Evolutionary conservation across 2,113 vertebrate species (phyloP), one percentile per base, ranked within the genome.

Genomic region (Oxygymnocypris stewartii): DNA sequence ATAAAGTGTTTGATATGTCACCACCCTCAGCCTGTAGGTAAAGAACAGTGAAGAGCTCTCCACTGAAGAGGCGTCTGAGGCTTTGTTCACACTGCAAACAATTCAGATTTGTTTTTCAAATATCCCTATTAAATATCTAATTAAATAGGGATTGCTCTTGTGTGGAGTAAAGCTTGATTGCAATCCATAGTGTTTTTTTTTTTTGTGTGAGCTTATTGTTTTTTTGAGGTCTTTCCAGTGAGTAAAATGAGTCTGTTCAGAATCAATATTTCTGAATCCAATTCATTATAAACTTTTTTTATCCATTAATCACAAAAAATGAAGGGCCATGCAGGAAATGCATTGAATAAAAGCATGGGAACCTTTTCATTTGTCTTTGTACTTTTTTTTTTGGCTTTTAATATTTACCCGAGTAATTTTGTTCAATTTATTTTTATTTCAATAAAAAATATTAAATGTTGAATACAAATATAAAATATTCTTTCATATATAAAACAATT

Each of bases 1-100:
- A 69, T 82, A 65, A 80, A 69, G 67, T 84, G 35, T 74, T 49
- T 83, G 81, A 83, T 51, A 57, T 54, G 47, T 23, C 28, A 31
- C 42, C 42, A 28, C 28, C 63, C 40, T 69, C 18, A 82, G 28
- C n/a, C 61, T 49, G 37, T 61, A 82, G 10, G 79, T 82, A 31
- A 67, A 69, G 42, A 63, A 18, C 35, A 10, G 51, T 35, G 76
- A 37, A 49, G 76, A 59, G 49, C 75, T 49, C 25, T 54, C 44
- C 28, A 54, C 47, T 78, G 28, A 76, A 49, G 73, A 76, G 73
- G 42, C 42, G n/a, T 47, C 73, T 49, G 42, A 76, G 12, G 42
- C 42, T 47, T 47, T 75, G n/a, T 75, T 44, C 23, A 75, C 23
- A 16, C 40, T 37, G 67, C 31, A 71, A 20, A 71, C 67, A 18